phyloP scores from a whole-genome alignment of 30 jellyfish, hydroid and myxozoan species.

The Haliclystus octoradiatus region DNA sequence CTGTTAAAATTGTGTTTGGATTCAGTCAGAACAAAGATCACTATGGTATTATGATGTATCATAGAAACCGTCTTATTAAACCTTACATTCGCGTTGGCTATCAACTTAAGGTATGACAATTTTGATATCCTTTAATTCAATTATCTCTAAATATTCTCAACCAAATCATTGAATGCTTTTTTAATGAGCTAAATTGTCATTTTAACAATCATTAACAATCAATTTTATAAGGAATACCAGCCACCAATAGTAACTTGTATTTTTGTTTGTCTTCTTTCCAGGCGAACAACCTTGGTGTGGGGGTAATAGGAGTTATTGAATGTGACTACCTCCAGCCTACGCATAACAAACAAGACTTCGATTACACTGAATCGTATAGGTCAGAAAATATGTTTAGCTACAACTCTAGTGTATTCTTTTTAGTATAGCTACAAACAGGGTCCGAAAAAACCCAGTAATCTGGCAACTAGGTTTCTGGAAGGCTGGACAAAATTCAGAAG shows the following conservation, averaged over 20 bases:
- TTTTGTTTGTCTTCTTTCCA: not conserved
- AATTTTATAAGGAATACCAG: no score
- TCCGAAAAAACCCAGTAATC: no score
- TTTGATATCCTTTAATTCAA: not conserved
- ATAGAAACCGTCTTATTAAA: constrained; percentile 78
- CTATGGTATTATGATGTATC: constrained; percentile 97
- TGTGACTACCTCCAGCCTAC: constrained; percentile 91
- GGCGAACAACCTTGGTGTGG: constrained; percentile 87
- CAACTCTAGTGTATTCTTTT: no score
- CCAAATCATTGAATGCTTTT: no score
- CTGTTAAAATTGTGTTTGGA: constrained; percentile 85
- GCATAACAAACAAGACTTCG: constrained; percentile 93
- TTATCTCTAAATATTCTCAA: no score
- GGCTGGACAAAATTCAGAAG: no score
- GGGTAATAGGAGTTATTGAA: constrained; percentile 95
- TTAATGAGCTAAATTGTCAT: no score
- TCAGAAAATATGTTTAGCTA: not conserved
- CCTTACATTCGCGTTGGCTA: constrained; percentile 98
- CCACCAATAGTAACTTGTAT: no score
- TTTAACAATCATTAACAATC: no score
- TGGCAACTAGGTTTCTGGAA: no score
- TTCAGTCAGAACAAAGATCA: constrained; percentile 91
- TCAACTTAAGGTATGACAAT: constrained; percentile 65
- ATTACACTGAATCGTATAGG: constrained; percentile 80
- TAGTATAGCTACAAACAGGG: no score